A percentile compares a stretch with the other conserved stretches of the same genome.
Evolutionary conservation across 2,113 vertebrate species (phyloP).

Genomic region (Vulpes vulpes): DNA sequence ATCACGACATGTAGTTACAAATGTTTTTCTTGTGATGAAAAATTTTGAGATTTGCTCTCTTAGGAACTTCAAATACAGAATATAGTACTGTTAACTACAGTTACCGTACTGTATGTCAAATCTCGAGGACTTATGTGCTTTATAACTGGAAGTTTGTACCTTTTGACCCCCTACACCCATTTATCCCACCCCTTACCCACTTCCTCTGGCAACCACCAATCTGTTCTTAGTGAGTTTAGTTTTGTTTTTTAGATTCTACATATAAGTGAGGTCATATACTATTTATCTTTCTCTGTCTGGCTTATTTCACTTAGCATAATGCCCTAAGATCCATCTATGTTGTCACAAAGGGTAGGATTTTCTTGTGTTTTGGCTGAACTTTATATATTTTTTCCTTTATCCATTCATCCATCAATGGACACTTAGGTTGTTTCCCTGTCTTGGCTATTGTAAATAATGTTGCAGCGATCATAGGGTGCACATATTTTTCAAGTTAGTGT

Average conservation of each 20-base stretch:
- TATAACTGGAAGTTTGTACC: neutral
- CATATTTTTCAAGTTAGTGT: neutral
- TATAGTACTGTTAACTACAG: neutral
- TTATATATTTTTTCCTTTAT: neutral
- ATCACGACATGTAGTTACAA: neutral
- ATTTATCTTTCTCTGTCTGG: neutral
- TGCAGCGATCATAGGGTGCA: neutral
- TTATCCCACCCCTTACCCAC: neutral
- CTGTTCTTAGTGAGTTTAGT: neutral
- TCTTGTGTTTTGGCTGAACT: neutral
- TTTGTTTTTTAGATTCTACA: neutral
- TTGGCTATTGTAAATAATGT: neutral
- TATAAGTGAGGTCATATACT: neutral
- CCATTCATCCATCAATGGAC: neutral
- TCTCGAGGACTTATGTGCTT: neutral
- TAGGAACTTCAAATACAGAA: neutral
- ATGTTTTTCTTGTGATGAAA: neutral
- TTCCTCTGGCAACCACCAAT: neutral
- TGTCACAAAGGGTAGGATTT: neutral
- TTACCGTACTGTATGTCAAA: neutral
- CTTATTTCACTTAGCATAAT: neutral
- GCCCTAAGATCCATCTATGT: neutral
- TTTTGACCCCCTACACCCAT: neutral
- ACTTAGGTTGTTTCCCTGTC: neutral
- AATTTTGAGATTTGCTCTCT: constrained; percentile 4